phyloP scores from a whole-genome alignment of 2,113 vertebrate genomes.

The Nothocercus nigrocapillus region DNA sequence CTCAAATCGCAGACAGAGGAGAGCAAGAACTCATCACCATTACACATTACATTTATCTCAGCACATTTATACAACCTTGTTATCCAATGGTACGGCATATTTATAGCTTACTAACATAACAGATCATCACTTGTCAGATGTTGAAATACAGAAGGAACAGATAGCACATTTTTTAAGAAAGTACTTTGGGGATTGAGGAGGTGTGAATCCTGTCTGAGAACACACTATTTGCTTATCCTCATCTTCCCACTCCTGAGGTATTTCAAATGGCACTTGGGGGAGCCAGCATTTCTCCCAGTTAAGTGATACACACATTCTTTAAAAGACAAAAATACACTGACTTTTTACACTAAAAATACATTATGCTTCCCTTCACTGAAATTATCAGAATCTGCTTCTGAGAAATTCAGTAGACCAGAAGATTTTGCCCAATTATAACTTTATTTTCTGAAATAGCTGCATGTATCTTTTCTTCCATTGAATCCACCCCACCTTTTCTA shows the following conservation, averaged over 20 bases:
- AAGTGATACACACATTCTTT: neutral
- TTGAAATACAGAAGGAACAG: conserved; percentile 25
- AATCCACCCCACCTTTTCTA: neutral
- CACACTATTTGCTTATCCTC: conserved; percentile 34
- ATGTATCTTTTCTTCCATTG: neutral
- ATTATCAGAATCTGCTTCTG: neutral
- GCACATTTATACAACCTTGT: neutral
- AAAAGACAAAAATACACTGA: neutral
- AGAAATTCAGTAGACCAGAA: neutral
- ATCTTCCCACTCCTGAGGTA: conserved; percentile 26
- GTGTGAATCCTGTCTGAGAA: conserved; percentile 61
- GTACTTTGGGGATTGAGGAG: neutral
- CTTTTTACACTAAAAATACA: neutral
- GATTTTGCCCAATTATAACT: neutral
- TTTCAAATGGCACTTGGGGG: neutral
- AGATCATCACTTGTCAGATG: conserved; percentile 43
- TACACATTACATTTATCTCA: neutral
- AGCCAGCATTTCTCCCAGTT: conserved; percentile 9
- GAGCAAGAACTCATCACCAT: neutral
- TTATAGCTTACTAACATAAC: conserved; percentile 21
- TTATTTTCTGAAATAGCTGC: neutral
- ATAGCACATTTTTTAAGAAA: conserved; percentile 40
- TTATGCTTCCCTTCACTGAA: neutral
- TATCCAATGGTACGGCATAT: neutral
- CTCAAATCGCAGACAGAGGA: neutral